Base-by-base conservation (phyloP, 2,113 vertebrate genomes). In the Grammomys surdaster region DNA sequence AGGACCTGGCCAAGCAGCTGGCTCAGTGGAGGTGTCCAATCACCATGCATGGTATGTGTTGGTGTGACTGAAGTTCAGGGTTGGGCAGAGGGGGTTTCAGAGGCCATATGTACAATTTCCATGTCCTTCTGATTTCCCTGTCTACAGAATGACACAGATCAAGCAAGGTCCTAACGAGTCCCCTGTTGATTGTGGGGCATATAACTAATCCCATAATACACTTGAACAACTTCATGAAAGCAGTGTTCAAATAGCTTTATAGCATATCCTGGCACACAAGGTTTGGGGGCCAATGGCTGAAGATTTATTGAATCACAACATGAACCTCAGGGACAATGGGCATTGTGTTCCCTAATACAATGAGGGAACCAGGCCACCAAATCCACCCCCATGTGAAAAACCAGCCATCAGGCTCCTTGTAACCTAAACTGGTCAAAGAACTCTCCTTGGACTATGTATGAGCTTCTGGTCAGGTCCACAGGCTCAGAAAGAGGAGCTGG, bases 231-330 rank as follows among this genome's bases (percentile, higher is more conserved):
- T 70, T 89, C 65, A 89, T 33, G 93, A 93, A 96, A 90, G 87
- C 76, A 58, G 69, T 78, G 85, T 90, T 10, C 63, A 84, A 90
- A 75, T 20, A 92, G 70, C 70, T 93, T 96, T 65, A 72, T 0
- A 65, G 89, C 86, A 4, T 1, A 28, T 26, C n/a, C 72, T 56
- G 81, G 89, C 88, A 13, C 51, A 46, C 56, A 20, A 14, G 43
- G 86, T 14, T 63, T 72, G 67, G 72, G 72, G 56, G 75, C 0
- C 73, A 94, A 54, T 40, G 67, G 5, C 76, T 24, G 20, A 82
- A 94, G 96, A 87, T 84, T 91, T 96, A 91, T 13, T 60, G 81
- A 81, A 46, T 75, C 54, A 28, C 90, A 54, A 78, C 46, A 46
- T 48, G 88, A 81, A 95, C 78, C 85, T 17, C 0, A 14, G 24